Conservation (phyloP, 2,797 vertebrate genomes). For the Phaenicophaeus curvirostris region DNA sequence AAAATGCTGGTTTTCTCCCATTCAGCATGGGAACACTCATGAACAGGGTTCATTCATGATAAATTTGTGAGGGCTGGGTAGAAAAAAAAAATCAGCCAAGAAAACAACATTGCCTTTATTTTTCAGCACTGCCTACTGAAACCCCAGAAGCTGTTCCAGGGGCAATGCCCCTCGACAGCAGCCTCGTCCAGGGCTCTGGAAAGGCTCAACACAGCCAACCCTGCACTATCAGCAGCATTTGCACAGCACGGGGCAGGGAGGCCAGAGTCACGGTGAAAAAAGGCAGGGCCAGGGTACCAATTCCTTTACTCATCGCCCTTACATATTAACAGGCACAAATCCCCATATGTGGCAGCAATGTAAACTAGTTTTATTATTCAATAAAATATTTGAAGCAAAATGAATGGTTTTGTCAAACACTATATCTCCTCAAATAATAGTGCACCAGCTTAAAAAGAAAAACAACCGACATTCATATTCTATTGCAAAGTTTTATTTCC, state of each 20-base stretch:
- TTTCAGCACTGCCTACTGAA: neutral
- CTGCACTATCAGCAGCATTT: rapidly evolving
- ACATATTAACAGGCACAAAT: conserved; percentile 45
- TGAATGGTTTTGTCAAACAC: conserved; percentile 69
- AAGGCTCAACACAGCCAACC: neutral
- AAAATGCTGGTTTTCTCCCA: neutral
- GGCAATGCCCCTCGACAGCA: neutral
- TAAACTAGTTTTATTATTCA: conserved; percentile 59
- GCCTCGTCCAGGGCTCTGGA: neutral
- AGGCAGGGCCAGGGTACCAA: rapidly evolving
- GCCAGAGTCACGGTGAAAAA: neutral
- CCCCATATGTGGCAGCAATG: conserved; percentile 38
- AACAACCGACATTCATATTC: conserved; percentile 60
- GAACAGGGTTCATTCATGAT: neutral
- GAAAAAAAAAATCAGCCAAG: neutral
- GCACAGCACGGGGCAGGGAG: neutral
- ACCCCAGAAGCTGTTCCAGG: neutral
- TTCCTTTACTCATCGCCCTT: conserved; percentile 31
- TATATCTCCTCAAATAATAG: conserved; percentile 69
- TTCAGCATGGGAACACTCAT: neutral
- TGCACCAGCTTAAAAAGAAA: conserved; percentile 52
- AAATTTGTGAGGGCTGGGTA: neutral
- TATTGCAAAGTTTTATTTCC: conserved; percentile 72
- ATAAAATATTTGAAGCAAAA: conserved; percentile 72
- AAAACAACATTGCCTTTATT: neutral